Conservation (phyloP, 2,113 vertebrate species). For the Bujurquina vittata region DNA sequence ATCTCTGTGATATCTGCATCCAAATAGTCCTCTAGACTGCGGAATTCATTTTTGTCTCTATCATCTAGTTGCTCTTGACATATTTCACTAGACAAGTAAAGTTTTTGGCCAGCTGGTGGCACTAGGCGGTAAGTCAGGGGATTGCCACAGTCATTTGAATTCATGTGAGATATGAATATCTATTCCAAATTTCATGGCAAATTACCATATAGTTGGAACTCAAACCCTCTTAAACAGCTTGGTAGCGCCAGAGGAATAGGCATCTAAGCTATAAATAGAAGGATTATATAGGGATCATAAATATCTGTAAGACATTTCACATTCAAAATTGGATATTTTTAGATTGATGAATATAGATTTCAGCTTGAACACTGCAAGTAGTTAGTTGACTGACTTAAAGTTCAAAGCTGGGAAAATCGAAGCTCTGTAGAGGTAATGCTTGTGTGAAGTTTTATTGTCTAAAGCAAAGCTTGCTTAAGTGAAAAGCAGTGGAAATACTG, state of each 20-base stretch:
- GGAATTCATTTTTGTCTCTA: neutral
- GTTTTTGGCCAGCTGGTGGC: slow-evolving; percentile 9
- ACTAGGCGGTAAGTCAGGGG: slow-evolving; percentile 1
- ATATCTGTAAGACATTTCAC: neutral
- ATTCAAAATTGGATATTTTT: neutral
- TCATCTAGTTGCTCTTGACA: neutral
- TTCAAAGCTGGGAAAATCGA: neutral
- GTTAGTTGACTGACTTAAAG: neutral
- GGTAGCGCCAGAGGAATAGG: neutral
- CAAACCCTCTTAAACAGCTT: neutral
- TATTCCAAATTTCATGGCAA: slow-evolving; percentile 7
- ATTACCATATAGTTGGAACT: neutral
- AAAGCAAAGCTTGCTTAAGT: neutral
- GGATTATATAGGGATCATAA: neutral
- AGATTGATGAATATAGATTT: neutral
- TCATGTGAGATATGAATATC: neutral
- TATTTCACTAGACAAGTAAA: neutral
- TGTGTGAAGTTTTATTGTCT: neutral
- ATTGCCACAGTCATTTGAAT: neutral
- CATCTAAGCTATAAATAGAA: neutral
- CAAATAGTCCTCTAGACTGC: neutral
- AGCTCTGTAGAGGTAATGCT: neutral
- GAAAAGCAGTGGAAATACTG: neutral
- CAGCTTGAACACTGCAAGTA: accelerated
- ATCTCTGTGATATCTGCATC: neutral